Conservation (phyloP, 2,888 invertebrate genomes). For the Amblyjoppa proteus region DNA sequence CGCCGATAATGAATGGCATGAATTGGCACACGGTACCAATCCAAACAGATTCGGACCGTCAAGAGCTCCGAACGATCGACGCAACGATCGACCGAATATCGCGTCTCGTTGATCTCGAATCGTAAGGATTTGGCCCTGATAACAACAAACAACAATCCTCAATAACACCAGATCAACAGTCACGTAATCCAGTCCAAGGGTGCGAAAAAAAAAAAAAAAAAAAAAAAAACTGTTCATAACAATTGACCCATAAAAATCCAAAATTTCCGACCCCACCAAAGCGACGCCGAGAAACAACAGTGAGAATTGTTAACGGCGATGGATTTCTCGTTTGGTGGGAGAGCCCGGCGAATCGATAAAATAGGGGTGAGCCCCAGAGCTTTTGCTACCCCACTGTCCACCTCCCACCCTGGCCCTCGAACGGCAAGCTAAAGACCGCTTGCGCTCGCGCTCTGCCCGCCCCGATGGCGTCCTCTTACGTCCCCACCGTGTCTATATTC, state of each 20-base stretch:
- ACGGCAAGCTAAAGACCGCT: constrained; percentile 70
- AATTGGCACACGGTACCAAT: neutral
- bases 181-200: too few relatives aligned
- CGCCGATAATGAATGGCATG: too few relatives aligned
- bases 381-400: constrained; percentile 52
- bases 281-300: neutral
- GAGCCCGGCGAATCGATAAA: constrained; percentile 58
- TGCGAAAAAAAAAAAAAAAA: neutral
- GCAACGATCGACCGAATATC: neutral
- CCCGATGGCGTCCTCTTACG: constrained; percentile 1
- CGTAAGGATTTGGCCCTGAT: too few relatives aligned
- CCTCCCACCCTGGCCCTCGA: constrained; percentile 74
- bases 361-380: constrained; percentile 67
- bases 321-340: constrained; percentile 31
- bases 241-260: neutral
- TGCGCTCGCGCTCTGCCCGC: constrained; percentile 6
- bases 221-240: neutral
- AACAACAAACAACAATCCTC: neutral
- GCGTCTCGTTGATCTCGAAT: too few relatives aligned
- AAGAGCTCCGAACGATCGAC: neutral
- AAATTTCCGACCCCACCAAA: neutral
- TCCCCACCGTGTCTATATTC: constrained; percentile 1
- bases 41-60: neutral
- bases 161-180: neutral
- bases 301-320: constrained; percentile 21